Conservation (phyloP, 2,797 vertebrate species). For the Orestias chungarensis region DNA sequence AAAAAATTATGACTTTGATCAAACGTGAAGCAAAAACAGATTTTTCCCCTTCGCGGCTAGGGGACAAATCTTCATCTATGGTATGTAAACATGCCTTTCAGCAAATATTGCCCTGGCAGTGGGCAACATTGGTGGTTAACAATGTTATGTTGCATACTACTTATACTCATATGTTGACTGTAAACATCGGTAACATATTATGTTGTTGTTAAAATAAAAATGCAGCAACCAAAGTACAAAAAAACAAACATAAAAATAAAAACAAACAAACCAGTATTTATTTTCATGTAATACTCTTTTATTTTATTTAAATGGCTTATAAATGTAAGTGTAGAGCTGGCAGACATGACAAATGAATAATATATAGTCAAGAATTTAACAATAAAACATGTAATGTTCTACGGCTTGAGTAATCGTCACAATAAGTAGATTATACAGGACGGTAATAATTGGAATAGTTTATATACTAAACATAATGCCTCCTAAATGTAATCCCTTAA, state of each 20-base stretch:
- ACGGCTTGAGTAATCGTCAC: slow-evolving; percentile 5
- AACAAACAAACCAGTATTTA: background rate
- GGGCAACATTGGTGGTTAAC: background rate
- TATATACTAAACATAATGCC: slow-evolving; percentile 23
- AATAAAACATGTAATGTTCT: background rate
- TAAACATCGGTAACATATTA: slow-evolving; percentile 13
- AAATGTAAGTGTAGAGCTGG: background rate
- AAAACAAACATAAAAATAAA: too few relatives aligned
- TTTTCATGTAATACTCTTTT: background rate
- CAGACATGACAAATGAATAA: background rate
- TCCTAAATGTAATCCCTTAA: slow-evolving; percentile 4
- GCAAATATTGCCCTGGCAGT: background rate
- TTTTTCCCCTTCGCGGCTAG: background rate
- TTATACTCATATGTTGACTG: slow-evolving; percentile 35
- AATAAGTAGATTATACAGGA: slow-evolving; percentile 17
- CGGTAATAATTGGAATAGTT: background rate
- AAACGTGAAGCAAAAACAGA: background rate
- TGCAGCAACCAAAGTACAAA: background rate
- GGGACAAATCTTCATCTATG: background rate
- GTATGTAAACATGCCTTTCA: background rate
- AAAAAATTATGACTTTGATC: background rate
- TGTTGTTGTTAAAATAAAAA: slow-evolving; percentile 34
- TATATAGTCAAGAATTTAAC: background rate
- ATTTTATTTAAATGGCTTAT: background rate
- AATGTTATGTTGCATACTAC: slow-evolving; percentile 18